Conservation (phyloP, 1,140 invertebrate genomes). For the Macrobrachium rosenbergii region DNA sequence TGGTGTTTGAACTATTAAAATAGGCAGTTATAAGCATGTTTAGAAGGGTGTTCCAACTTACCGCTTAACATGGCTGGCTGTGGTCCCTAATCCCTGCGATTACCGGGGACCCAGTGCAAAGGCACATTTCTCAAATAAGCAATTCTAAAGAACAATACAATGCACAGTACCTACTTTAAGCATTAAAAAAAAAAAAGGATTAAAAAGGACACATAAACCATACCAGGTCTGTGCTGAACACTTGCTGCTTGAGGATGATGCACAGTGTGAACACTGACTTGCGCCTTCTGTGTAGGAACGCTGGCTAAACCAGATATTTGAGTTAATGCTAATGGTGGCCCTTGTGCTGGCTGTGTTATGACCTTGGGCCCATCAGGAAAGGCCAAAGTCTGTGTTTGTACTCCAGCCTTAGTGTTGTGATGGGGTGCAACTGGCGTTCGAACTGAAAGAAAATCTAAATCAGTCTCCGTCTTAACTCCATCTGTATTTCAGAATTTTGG, state of each 20-base stretch:
- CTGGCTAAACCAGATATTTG: slow-evolving; percentile 52
- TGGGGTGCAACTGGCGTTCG: slow-evolving; percentile 50
- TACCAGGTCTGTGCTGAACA: slow-evolving; percentile 28
- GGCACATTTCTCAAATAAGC: no score
- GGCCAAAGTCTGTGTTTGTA: slow-evolving; percentile 46
- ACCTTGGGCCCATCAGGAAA: slow-evolving; percentile 66
- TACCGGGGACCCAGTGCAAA: no score
- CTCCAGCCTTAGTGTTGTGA: slow-evolving; percentile 41
- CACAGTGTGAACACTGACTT: slow-evolving; percentile 26
- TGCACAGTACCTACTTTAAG: neutral
- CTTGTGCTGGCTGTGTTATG: slow-evolving; percentile 67
- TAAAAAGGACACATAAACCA: neutral
- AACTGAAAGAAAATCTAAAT: slow-evolving; percentile 20
- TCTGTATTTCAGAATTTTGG: no score
- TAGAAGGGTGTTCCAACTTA: no score
- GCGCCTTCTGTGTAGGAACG: slow-evolving; percentile 46
- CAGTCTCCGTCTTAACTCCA: neutral
- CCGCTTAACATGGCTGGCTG: no score
- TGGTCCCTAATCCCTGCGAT: no score
- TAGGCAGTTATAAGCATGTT: no score
- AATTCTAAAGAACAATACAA: no score
- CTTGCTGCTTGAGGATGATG: slow-evolving; percentile 20
- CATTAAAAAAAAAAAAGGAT: neutral
- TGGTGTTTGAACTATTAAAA: no score
- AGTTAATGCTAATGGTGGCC: slow-evolving; percentile 66